A percentile compares a stretch with the other conserved stretches of the same genome.
These are phyloP conservation scores for Notothenia coriiceps DNA, from an alignment of 2,113 vertebrate genomes.

Conservation along the genomic window DNA sequence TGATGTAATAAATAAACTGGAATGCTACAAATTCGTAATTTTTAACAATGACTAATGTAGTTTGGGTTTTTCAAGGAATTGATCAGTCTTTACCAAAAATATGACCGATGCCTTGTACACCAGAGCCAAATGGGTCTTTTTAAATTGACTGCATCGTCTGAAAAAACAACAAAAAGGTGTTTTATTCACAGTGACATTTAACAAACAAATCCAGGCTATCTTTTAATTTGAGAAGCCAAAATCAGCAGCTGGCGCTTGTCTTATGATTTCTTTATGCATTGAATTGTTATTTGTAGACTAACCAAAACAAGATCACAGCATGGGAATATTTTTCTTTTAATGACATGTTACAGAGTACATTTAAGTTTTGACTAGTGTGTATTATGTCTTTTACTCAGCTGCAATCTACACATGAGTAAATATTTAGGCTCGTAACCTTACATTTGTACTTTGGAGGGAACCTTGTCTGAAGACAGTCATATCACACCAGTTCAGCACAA, in stretches of 20 bases:
- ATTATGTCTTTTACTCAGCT: not conserved
- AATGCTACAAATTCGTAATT: not conserved
- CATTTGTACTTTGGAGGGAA: not conserved
- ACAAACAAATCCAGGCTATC: not conserved
- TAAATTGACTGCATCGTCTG: not conserved
- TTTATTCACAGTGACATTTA: not conserved
- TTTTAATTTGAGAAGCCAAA: not conserved
- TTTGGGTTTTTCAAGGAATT: not conserved
- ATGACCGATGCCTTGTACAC: constrained; percentile 5
- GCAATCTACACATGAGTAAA: not conserved
- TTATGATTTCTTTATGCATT: not conserved
- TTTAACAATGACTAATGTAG: no score
- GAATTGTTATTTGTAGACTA: not conserved
- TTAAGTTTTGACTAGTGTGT: not conserved
- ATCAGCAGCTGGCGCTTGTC: not conserved
- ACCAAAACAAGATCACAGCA: not conserved
- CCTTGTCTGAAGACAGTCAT: not conserved
- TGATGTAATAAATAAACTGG: not conserved
- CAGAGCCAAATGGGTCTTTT: not conserved
- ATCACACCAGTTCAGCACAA: constrained; percentile 13
- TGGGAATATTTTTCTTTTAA: not conserved
- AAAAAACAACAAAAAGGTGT: not conserved
- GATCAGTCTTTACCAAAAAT: not conserved
- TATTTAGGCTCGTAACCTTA: not conserved
- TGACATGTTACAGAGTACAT: not conserved